Base-by-base conservation (phyloP, 2,888 invertebrate genomes). In the Neuroscelio doddi region DNA sequence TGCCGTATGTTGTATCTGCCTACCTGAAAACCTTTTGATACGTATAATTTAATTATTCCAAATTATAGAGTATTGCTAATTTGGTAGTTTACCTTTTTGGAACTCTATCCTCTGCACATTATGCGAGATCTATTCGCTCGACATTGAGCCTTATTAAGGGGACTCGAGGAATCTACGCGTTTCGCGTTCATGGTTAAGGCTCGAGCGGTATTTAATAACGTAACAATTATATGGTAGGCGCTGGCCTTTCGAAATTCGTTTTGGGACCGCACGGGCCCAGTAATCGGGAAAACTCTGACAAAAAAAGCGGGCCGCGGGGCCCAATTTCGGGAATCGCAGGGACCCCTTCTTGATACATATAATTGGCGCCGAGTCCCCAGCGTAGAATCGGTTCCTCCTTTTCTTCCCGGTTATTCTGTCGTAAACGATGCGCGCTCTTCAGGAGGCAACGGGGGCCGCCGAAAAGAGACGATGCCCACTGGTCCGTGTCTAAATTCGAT, bases 121-220 rank as follows among this genome's bases (percentile, higher is more conserved):
- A 58, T 51, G 51, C 42, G 66, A 45, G 53, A 46, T 46, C 36
- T 27, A 21, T 44, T 34, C 24, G n/a, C 30, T 45, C 45, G 27
- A 16, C 30, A 15, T 45, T 27, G 67, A 70, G 72, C 69, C 71
- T 73, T 75, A 78, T 77, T 78, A 77, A 73, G 68, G 70, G 53
- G 66, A 75, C 72, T n/a, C 74, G 68, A 61, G 55, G 67, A 72
- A 74, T 72, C 67, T 58, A 58, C 53, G 66, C 62, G 65, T 62
- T 64, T 55, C 50, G 66, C 64, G 70, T 63, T 34, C 47, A 30
- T 36, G 47, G 42, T 42, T 64, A 64, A 56, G 68, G 74, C 74
- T 76, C 80, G 78, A 82, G 77, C 79, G 80, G 74, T 81, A 79
- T 82, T 83, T 81, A 83, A 83, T 83, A 83, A 84, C 78, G 76